Conservation (phyloP, 2,888 invertebrate genomes). For the Macroteleia sp. region DNA sequence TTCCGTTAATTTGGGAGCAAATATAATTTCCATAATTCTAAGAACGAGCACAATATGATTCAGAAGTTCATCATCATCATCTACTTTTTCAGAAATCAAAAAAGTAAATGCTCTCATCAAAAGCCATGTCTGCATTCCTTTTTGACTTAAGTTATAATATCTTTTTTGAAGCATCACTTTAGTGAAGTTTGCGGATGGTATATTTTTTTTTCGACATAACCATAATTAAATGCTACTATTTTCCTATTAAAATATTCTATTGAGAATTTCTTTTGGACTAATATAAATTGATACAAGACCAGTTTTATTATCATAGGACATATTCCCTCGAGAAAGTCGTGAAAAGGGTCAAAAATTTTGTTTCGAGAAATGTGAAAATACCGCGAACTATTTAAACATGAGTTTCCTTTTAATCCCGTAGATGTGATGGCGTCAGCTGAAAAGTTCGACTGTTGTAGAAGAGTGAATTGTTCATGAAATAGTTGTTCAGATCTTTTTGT, state of each 20-base stretch:
- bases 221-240: background rate
- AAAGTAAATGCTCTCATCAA: constrained; percentile 59
- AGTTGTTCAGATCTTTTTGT: constrained; percentile 2
- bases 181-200: too few species aligned
- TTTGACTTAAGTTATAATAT: constrained; percentile 57
- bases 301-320: constrained; percentile 64
- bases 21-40: constrained; percentile 9
- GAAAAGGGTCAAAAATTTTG: constrained; percentile 51
- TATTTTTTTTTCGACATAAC: too few species aligned
- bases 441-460: background rate
- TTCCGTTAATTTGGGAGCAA: constrained; percentile 17
- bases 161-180: too few species aligned
- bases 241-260: background rate
- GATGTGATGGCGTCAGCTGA: background rate
- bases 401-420: constrained; percentile 34
- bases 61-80: constrained; percentile 31
- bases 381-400: constrained; percentile 25
- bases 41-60: background rate
- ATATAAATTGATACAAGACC: background rate
- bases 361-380: constrained; percentile 43
- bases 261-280: background rate
- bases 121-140: constrained; percentile 66
- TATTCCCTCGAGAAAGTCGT: constrained; percentile 48
- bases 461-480: constrained; percentile 12
- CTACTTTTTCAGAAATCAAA: constrained; percentile 48